Base-by-base conservation (phyloP, 2,888 invertebrate genomes). In the Drosophila atripex region DNA sequence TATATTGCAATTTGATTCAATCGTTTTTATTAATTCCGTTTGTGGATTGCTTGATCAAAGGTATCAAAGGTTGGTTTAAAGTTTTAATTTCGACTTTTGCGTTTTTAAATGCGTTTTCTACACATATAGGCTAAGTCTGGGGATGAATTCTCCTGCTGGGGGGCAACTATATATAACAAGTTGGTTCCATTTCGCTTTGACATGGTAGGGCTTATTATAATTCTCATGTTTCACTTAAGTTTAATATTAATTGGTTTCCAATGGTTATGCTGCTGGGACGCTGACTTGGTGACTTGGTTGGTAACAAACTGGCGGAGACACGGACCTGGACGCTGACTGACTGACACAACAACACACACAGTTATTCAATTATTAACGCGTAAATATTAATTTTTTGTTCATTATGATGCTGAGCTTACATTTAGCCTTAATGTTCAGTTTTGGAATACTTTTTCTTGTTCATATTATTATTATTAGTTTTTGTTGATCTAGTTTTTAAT, bases 371-470 rank as follows among this genome's bases (percentile, higher is more conserved):
- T 78, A 52, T 46, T 74, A 86, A 80, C 80, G 80, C 84, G 74
- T 83, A 86, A 88, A 83, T 83, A 75, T 85, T 71, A 71, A 53
- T 68, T 68, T 68, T 78, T 78, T 88, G 88, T 86, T 88, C 86
- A 77, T 86, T 71, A 68, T 55, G 60, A 65, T 82, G 71, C 86
- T 78, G 73, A 63, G 80, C 77, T 88, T 83, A 88, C 45, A 64
- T 51, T 71, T 83, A 77, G 64, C 72, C 72, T 73, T 74, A 78
- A 74, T 45, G 39, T 68, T 77, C 55, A 61, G 59, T 80, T 73
- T 78, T 87, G 78, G 74, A 82, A 87, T 85, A 82, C 88, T 82
- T 79, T 38, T 41, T 7, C 16, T 41, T 9, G 39, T 41, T 41
- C 18, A 41, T 41, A 18, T 18, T 41, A 41, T 18, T 41, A 16